Evolutionary conservation across 2,797 vertebrate genomes (phyloP).

Genomic region (Intellagama lesueurii): DNA sequence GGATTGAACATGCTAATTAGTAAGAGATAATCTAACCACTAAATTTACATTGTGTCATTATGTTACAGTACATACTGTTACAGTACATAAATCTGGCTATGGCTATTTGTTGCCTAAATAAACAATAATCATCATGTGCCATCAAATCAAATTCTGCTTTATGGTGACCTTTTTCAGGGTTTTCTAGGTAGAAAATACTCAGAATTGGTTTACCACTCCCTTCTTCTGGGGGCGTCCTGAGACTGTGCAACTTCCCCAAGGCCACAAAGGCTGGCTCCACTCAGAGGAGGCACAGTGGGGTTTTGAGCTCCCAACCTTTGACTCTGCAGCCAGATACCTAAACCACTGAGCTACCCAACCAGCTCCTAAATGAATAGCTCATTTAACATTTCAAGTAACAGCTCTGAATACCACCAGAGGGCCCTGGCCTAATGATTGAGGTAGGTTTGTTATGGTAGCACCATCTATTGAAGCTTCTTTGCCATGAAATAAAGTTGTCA

Average conservation of each 20-base stretch:
- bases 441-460: slow-evolving; percentile 33
- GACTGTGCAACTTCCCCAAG: no score
- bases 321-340: no score
- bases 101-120: neutral
- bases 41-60: neutral
- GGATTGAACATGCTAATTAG: neutral
- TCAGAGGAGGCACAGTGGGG: no score
- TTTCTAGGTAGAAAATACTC: no score
- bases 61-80: neutral
- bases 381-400: neutral
- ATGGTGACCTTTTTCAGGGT: no score
- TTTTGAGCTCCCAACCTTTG: no score
- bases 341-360: no score
- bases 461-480: slow-evolving; percentile 23
- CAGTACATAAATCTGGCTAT: neutral
- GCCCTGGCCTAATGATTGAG: slow-evolving; percentile 27
- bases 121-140: neutral
- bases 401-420: slow-evolving; percentile 60
- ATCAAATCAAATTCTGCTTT: no score
- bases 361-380: neutral
- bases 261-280: no score
- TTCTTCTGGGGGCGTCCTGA: no score
- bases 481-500: neutral
- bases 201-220: no score
- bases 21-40: neutral